Percentiles rank a stretch among this genome's conserved stretches.
Conservation (phyloP, 2,113 vertebrate genomes). For the Nymphicus hollandicus region DNA sequence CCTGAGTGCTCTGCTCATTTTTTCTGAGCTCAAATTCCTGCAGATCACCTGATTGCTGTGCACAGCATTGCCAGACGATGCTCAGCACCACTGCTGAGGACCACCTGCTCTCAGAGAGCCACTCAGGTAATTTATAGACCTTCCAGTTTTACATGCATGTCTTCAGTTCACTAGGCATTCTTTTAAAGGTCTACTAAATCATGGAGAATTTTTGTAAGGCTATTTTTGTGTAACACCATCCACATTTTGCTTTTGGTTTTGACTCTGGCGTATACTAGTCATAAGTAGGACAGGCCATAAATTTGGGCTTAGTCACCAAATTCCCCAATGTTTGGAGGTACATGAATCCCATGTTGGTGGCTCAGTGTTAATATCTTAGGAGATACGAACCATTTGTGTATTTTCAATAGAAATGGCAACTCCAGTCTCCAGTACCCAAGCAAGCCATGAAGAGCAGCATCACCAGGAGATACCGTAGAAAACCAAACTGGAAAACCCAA, state of each 20-base stretch:
- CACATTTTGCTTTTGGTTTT: neutral
- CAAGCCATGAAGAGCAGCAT: neutral
- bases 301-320: neutral
- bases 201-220: neutral
- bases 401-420: neutral
- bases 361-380: neutral
- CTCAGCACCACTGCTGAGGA: neutral
- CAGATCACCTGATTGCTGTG: neutral
- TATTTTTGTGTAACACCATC: neutral
- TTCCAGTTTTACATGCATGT: neutral
- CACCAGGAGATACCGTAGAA: neutral
- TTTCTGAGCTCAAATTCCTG: fast-evolving
- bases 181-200: neutral
- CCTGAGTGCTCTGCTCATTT: neutral
- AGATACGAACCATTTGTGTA: neutral
- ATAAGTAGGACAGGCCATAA: neutral
- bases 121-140: neutral
- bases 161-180: neutral
- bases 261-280: neutral
- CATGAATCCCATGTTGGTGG: conserved; percentile 23
- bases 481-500: conserved; percentile 11
- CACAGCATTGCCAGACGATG: fast-evolving
- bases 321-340: conserved; percentile 59
- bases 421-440: neutral
- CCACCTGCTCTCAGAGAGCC: neutral